Percentiles rank a stretch among this genome's conserved stretches.
phyloP scores from a whole-genome alignment of 2,888 invertebrate genomes.

The Boloria euphrosyne region DNA sequence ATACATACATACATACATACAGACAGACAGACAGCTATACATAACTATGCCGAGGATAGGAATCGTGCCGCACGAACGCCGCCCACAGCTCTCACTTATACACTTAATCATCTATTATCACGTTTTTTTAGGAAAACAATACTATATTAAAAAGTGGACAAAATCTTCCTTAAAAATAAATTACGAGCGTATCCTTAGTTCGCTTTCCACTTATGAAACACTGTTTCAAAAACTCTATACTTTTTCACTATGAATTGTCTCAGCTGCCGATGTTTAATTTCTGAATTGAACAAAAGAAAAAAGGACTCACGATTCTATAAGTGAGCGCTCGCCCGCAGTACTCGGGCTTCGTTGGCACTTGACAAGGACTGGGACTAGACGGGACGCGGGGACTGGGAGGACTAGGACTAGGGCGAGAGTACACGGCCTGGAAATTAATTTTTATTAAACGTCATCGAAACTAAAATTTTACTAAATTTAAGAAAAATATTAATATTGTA shows the following conservation, averaged over 20 bases:
- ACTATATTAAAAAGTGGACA: conserved; percentile 71
- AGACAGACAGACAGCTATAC: conserved; percentile 27
- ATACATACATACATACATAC: conserved; percentile 49
- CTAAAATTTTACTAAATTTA: background rate
- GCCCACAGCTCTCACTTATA: conserved; percentile 61
- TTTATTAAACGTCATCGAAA: conserved; percentile 8
- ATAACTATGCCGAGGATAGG: conserved; percentile 69
- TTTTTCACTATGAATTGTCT: background rate
- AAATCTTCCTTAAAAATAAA: conserved; percentile 79
- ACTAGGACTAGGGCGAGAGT: conserved; percentile 15
- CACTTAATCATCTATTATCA: conserved; percentile 81
- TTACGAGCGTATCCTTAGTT: conserved; percentile 72
- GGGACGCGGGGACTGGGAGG: conserved; percentile 70
- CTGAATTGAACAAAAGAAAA: background rate
- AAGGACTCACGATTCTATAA: conserved; percentile 7
- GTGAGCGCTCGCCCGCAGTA: conserved; percentile 54
- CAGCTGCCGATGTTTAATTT: conserved; percentile 48
- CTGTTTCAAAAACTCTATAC: conserved; percentile 30
- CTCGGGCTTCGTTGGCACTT: conserved; percentile 76
- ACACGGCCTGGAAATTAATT: conserved; percentile 4
- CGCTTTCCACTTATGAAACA: conserved; percentile 68
- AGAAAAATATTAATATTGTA: no score
- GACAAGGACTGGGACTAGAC: conserved; percentile 76
- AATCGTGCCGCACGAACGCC: conserved; percentile 76
- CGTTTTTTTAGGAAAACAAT: conserved; percentile 76